Evolutionary conservation across 2,113 vertebrate genomes (phyloP).

Genomic region (Enhydra lutris): DNA sequence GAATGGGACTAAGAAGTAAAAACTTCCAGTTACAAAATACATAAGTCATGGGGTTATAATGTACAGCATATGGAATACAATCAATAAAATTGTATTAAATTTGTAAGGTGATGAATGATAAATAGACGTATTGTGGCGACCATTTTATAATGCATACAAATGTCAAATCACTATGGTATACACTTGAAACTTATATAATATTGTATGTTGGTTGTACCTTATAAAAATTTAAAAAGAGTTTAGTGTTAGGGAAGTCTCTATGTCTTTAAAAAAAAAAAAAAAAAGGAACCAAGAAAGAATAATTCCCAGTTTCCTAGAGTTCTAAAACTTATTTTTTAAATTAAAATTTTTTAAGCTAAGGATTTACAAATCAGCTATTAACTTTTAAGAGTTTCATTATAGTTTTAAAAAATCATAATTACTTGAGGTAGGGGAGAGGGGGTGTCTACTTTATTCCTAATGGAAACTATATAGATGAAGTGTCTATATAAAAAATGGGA

Average conservation of each 20-base stretch:
- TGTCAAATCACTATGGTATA: not conserved
- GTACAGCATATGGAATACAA: not conserved
- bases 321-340: conserved; percentile 80
- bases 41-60: not conserved
- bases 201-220: not conserved
- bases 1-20: not conserved
- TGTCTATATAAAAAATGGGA: conserved; percentile 86
- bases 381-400: conserved; percentile 87
- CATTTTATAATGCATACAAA: not conserved
- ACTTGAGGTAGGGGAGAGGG: conserved; percentile 85
- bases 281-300: not conserved
- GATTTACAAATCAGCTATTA: conserved; percentile 88
- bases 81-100: not conserved
- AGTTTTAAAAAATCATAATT: conserved; percentile 85
- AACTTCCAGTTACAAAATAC: not conserved
- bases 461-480: conserved; percentile 88
- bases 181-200: not conserved
- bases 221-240: conserved; percentile 46
- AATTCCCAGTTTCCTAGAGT: conserved; percentile 78
- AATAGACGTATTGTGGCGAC: not conserved
- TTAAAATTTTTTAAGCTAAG: conserved; percentile 84
- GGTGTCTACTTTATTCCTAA: conserved; percentile 85
- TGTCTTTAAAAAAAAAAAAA: not conserved
- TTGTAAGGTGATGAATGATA: not conserved
- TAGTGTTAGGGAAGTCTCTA: conserved; percentile 54